Percentiles rank a stretch among this genome's conserved stretches.
Conservation (phyloP, 2,113 vertebrate genomes). For the Dipodomys ordii region DNA sequence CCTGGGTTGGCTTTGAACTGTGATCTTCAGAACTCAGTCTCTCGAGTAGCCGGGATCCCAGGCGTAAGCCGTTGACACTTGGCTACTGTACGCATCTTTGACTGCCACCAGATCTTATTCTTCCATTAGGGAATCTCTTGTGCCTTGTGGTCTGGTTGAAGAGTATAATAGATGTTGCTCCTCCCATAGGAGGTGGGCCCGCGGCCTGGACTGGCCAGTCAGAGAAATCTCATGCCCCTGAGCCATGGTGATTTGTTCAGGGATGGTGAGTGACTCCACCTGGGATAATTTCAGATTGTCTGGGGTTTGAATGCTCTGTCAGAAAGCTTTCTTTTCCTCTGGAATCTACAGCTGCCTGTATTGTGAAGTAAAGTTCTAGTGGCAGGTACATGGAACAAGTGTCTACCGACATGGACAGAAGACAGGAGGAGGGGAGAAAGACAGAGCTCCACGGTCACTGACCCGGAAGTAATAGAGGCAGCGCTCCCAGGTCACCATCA, state of each 20-base stretch:
- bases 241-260: background rate
- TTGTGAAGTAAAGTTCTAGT: background rate
- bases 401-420: background rate
- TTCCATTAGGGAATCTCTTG: background rate
- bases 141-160: background rate
- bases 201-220: background rate
- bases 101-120: background rate
- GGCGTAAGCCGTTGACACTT: too few relatives aligned
- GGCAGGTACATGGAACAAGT: background rate
- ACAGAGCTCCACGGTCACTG: background rate
- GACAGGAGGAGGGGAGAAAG: background rate
- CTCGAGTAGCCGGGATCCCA: too few relatives aligned
- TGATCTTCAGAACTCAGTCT: too few relatives aligned
- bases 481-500: background rate
- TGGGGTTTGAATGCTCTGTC: background rate
- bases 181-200: background rate
- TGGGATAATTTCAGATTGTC: background rate
- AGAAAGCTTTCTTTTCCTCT: background rate
- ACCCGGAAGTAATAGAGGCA: background rate
- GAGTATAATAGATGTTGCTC: fast-evolving
- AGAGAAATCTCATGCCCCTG: background rate
- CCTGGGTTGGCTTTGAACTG: too few relatives aligned
- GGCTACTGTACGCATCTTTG: background rate
- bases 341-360: background rate
- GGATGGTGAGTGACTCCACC: background rate